Conservation (phyloP, 1,140 invertebrate species). For the Papilio machaon region DNA sequence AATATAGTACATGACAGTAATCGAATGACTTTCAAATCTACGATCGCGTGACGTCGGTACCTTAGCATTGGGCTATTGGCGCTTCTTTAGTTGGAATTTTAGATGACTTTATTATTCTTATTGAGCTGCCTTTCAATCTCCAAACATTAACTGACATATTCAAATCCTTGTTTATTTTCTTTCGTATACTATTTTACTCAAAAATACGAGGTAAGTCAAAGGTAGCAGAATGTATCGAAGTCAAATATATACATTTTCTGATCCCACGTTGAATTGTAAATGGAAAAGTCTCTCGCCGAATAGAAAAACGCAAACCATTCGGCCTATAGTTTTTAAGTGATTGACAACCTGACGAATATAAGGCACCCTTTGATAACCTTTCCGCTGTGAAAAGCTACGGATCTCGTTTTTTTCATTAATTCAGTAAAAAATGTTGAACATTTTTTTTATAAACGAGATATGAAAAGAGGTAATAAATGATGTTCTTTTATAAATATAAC, state of each 20-base stretch:
- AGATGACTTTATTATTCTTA: too few relatives aligned
- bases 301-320: not conserved
- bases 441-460: slow-evolving; percentile 16
- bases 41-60: too few relatives aligned
- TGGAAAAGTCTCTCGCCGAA: slow-evolving; percentile 19
- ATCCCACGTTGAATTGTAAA: slow-evolving; percentile 17
- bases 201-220: too few relatives aligned
- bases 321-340: slow-evolving; percentile 36
- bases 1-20: too few relatives aligned
- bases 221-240: too few relatives aligned
- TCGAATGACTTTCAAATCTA: too few relatives aligned
- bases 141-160: not conserved
- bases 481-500: not conserved
- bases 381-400: slow-evolving; percentile 11
- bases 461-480: not conserved
- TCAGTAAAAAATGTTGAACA: not conserved
- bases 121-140: not conserved
- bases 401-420: slow-evolving; percentile 26
- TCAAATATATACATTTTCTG: slow-evolving; percentile 28
- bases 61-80: too few relatives aligned
- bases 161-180: not conserved
- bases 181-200: not conserved
- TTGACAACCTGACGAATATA: slow-evolving; percentile 36
- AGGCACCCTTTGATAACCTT: slow-evolving; percentile 27
- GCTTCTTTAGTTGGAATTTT: too few relatives aligned